Evolutionary conservation across 2,888 invertebrate species (phyloP), one percentile per base, ranked within the genome.

Genomic region (Eristalis tenax): DNA sequence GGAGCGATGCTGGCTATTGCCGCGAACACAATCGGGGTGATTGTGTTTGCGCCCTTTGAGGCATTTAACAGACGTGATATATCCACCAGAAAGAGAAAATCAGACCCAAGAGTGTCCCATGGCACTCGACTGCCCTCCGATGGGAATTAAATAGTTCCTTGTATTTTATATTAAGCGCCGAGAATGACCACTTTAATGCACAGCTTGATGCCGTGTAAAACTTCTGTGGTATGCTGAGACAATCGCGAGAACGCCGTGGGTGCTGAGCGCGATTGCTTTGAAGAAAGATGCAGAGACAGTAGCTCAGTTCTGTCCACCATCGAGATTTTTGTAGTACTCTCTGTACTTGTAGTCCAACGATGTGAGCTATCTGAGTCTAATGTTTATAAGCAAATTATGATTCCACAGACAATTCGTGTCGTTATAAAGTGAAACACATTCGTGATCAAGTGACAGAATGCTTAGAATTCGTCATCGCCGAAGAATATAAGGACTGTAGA

Each of bases 31-130:
- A 59, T 35, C 32, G n/a, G 35, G 23, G n/a, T 15, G 38, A 70
- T 70, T 70, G 70, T 38, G 38, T 70, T 57, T 59, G n/a, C 10
- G 10, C 11, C 38, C 57, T 59, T 61, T 18, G 61, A 59, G 57
- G 59, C 57, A 59, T 59, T 59, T 38, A 40, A 26, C 50, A 50
- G n/a, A 50, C 50, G 50, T 50, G 50, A 50, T 18, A 50, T 18
- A 50, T 18, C 50, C 50, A 50, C n/a, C 8, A 18, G n/a, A 8
- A 18, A 18, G 18, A 50, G 15, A n/a, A 40, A 40, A 40, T 40
- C 40, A 4, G 15, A 26, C 26, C 2, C 26, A 26, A 43, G 5
- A 15, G 43, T 43, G 15, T 50, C 6, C 18, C 18, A 50, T n/a
- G 18, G 18, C 18, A 18, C 18, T 50, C 50, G 18, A 50, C 18